Percentiles rank a stretch among this genome's conserved stretches.
These are phyloP conservation scores for Carettochelys insculpta DNA, from an alignment of 2,113 vertebrate genomes.

Conservation along the genomic window DNA sequence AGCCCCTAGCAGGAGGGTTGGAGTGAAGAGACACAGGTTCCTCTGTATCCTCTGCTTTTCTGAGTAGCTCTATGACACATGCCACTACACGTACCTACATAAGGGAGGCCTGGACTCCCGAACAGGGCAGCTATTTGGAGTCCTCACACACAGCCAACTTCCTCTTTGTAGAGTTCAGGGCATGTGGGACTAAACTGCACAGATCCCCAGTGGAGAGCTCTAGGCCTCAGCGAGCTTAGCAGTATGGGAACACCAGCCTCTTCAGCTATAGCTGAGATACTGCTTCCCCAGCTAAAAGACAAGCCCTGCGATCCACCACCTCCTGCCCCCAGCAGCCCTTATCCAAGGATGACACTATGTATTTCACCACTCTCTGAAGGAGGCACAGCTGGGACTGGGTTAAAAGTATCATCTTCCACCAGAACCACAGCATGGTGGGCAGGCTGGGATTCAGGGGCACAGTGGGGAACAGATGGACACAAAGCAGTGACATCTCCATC, in stretches of 20 bases:
- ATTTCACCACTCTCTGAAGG: not conserved
- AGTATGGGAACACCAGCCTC: not conserved
- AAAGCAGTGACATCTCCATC: not conserved
- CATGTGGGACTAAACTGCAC: conserved; percentile 37
- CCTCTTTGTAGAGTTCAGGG: not conserved
- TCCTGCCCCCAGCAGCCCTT: no score
- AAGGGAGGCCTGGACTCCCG: conserved; percentile 14
- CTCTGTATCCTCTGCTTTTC: conserved; percentile 36
- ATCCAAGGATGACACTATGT: not conserved
- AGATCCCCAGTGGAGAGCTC: conserved; percentile 11
- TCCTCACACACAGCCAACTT: not conserved
- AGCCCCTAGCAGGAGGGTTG: conserved; percentile 35
- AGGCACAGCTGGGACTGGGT: not conserved
- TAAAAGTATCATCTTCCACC: not conserved
- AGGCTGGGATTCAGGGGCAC: not conserved
- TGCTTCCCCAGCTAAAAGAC: not conserved
- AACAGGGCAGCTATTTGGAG: conserved; percentile 24
- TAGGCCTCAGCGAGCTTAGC: conserved; percentile 7
- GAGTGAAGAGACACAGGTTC: not conserved
- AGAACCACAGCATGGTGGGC: not conserved
- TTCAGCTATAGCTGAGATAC: not conserved
- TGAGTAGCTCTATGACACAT: not conserved
- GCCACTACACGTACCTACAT: not conserved
- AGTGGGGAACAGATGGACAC: not conserved
- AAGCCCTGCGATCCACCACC: no score